A percentile compares a stretch with the other conserved stretches of the same genome.
Conservation (phyloP, 2,888 invertebrate species). For the Thecocarcelia acutangulata region DNA sequence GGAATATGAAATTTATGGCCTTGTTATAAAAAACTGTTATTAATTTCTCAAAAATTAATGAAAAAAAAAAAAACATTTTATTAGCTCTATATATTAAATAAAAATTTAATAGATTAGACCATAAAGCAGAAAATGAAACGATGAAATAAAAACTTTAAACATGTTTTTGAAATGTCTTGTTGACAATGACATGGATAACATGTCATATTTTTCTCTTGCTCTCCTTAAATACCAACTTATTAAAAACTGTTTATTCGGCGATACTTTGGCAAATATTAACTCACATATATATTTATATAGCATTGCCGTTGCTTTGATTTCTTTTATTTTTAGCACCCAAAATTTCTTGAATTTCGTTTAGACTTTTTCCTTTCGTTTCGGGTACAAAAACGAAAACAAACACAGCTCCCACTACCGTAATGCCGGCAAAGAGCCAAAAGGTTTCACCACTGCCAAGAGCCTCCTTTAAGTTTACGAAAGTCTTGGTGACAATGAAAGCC, state of each 20-base stretch:
- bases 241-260: constrained; percentile 9
- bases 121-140: constrained; percentile 13
- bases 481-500: constrained; percentile 90
- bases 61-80: neutral
- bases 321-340: constrained; percentile 73
- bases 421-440: constrained; percentile 88
- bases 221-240: constrained; percentile 25
- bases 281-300: constrained; percentile 28
- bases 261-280: constrained; percentile 8
- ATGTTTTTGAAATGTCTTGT: constrained; percentile 10
- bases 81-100: neutral
- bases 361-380: constrained; percentile 83
- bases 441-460: constrained; percentile 85
- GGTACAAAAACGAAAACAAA: constrained; percentile 86
- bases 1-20: neutral
- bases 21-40: too few relatives aligned
- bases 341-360: constrained; percentile 79
- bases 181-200: constrained; percentile 21
- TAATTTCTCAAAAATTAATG: neutral
- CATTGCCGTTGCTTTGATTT: constrained; percentile 64
- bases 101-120: constrained; percentile 4
- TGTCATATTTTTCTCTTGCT: neutral
- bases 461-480: constrained; percentile 84
- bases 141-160: constrained; percentile 30
- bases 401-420: constrained; percentile 85